Evolutionary conservation across 2,113 vertebrate genomes (phyloP).

Genomic region (Brachyhypopomus gauderio): DNA sequence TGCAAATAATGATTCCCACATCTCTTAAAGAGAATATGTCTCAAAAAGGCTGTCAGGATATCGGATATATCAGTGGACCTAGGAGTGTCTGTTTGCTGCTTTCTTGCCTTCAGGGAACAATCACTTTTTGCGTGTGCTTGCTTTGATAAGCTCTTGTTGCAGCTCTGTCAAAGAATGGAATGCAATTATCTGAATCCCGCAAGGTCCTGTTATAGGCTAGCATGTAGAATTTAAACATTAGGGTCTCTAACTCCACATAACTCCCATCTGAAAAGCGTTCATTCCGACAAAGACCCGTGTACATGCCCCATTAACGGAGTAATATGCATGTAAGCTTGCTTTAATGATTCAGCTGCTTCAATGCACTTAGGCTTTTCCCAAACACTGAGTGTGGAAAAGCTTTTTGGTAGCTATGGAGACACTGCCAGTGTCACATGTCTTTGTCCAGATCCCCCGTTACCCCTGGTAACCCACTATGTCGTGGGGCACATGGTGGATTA

Average conservation of each 20-base stretch:
- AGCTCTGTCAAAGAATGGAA: background rate
- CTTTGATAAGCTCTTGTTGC: background rate
- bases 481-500: slow-evolving; percentile 21
- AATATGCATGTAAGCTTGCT: slow-evolving; percentile 16
- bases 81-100: background rate
- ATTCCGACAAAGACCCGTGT: slow-evolving; percentile 2
- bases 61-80: background rate
- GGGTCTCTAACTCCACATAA: background rate
- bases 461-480: slow-evolving; percentile 46
- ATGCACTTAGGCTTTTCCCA: slow-evolving; percentile 11
- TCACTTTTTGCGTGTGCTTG: background rate
- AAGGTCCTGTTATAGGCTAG: background rate
- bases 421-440: slow-evolving; percentile 41
- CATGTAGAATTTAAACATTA: background rate
- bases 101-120: background rate
- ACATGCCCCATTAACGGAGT: background rate
- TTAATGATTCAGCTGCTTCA: background rate
- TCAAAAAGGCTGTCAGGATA: background rate
- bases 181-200: slow-evolving; percentile 8
- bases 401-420: slow-evolving; percentile 54
- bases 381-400: slow-evolving; percentile 28
- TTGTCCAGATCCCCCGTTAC: slow-evolving; percentile 45
- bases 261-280: background rate
- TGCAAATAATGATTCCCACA: background rate
- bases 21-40: background rate